Evolutionary conservation across 2,113 vertebrate genomes (phyloP).

Genomic region (Zapornia atra): DNA sequence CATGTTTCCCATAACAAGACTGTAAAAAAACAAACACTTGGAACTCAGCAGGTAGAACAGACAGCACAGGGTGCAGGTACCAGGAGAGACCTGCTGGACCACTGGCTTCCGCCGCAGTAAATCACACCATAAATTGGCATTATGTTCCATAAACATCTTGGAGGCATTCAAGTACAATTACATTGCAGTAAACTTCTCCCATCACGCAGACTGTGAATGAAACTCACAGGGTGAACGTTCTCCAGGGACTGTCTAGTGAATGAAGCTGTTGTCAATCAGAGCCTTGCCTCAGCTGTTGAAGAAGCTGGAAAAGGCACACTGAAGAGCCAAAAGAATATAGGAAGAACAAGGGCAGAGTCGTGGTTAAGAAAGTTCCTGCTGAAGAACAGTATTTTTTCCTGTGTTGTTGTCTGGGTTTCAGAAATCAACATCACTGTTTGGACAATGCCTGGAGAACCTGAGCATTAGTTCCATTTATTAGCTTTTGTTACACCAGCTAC

Average conservation of each 20-base stretch:
- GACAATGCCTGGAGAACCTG: background rate
- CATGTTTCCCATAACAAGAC: background rate
- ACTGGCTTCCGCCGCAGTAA: background rate
- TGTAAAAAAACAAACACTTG: background rate
- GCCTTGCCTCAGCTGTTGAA: background rate
- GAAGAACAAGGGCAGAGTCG: background rate
- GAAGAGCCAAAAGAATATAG: background rate
- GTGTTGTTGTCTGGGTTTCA: background rate
- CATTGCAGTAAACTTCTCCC: background rate
- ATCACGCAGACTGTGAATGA: background rate
- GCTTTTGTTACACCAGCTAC: background rate
- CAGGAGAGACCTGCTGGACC: background rate
- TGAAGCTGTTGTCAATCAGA: background rate
- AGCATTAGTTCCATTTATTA: conserved; percentile 4
- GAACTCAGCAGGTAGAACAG: background rate
- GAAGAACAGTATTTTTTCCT: background rate
- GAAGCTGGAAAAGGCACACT: background rate
- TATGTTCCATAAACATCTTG: background rate
- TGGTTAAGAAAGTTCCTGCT: background rate
- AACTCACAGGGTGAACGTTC: background rate
- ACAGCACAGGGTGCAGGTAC: background rate
- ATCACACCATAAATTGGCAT: background rate
- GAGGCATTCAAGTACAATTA: background rate
- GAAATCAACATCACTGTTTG: background rate
- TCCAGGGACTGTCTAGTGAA: background rate